Evolutionary conservation across 2,113 vertebrate species (phyloP), one percentile per base, ranked within the genome.

Genomic region (Sebastes fasciatus): DNA sequence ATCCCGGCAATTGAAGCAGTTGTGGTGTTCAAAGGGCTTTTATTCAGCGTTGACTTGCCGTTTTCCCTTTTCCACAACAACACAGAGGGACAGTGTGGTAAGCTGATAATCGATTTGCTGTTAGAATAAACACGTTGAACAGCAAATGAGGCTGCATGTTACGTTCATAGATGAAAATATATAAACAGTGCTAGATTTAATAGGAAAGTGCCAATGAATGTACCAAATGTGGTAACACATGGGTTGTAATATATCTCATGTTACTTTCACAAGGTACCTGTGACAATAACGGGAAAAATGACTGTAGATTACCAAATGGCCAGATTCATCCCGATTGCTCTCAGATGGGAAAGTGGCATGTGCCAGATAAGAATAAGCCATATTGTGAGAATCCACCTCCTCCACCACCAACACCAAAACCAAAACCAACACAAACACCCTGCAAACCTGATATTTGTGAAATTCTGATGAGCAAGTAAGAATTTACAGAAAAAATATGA

Each of bases 1-100:
- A 97, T 99, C 81, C 92, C 88, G 3, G 85, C 91, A 65, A 93
- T 98, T 49, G 60, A 94, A 0, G 95, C 94, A 49, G 63, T 66
- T 43, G 93, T 98, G 88, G 93, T 83, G 51, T 97, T 98, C 73
- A 96, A 93, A 2, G 96, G 96, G 14, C 51, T 96, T 79, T 88
- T 93, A 68, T 98, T 97, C 92, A 94, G 77, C 0, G 62, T 98
- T 65, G 93, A 95, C 9, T 83, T 99, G 49, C 96, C 97, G 2
- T 95, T 91, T 91, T 95, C 95, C 71, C 94, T 93, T 82, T 99
- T 99, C 68, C 80, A 93, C 65, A 85, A 93, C 91, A 99, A 99
- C 91, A 98, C 97, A 0, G 97, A 98, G 91, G 98, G 98, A 83
- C 98, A 98, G 66, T 99, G 98, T 43, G 98, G 98, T 99, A 95